Base-by-base conservation (phyloP, 2,888 invertebrate genomes). In the Drosophila percnosoma region DNA sequence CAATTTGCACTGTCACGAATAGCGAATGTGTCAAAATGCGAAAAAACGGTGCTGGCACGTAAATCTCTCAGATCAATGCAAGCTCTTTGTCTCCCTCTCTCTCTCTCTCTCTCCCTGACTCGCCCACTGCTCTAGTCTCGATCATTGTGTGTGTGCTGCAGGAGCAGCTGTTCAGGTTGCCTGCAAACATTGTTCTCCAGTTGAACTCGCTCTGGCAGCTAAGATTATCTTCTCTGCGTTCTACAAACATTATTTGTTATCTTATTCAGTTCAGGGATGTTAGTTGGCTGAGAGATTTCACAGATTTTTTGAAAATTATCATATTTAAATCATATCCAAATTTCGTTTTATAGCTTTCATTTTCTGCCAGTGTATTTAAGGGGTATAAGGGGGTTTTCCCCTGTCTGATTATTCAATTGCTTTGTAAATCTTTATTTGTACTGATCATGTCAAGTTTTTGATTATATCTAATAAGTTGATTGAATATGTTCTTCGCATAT, bases 1-100 rank as follows among this genome's bases (percentile, higher is more conserved):
- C 82, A 86, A 83, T 84, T 83, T 82, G 83, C 86, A 86, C 86
- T 74, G 83, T 75, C 83, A 78, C 83, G 66, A 83, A 79, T 64
- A 67, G 78, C 77, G 73, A 82, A 83, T 84, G 69, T 84, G 84
- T 85, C 85, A 71, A 83, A 83, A 68, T 73, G 70, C 42, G 53
- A 61, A 53, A 24, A 67, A 68, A 68, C 48, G 57, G 24, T 59
- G 48, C 63, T 66, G 65, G 66, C 68, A 75, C 76, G 70, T 75
- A 70, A 66, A 68, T 59, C 70, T 18, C 59, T 48, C 38, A 40
- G 74, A 65, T 80, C 74, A 80, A 77, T 82, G 80, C 66, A 71
- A 78, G 74, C 72, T 81, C 82, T 68, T 82, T 82, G 83, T 81
- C 33, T 11, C 21, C 8, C 21, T 1, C 24, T 51, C 21, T 36